A percentile compares a stretch with the other conserved stretches of the same genome.
Conservation (phyloP, 2,797 vertebrate species). For the Enteromius afrohamiltoni region DNA sequence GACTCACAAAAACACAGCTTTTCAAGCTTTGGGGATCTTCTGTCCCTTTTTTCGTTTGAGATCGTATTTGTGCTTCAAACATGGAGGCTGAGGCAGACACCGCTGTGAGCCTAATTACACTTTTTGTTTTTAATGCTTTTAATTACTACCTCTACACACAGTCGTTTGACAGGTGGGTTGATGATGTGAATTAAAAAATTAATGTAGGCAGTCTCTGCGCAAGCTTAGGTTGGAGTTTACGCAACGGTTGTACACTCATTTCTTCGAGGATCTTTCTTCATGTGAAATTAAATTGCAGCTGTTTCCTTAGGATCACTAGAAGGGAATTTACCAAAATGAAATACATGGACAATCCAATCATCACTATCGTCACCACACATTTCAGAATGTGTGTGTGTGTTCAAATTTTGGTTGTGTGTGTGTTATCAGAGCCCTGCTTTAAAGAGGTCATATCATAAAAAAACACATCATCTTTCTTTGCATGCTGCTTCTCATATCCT, state of each 20-base stretch:
- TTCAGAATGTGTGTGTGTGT: not conserved
- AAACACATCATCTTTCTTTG: not conserved
- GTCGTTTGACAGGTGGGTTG: constrained; percentile 35
- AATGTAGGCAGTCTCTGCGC: not conserved
- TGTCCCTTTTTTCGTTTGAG: constrained; percentile 58
- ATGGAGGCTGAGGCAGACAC: constrained; percentile 50
- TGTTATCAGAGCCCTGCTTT: not conserved
- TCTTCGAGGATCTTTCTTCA: not conserved
- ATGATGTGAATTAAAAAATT: constrained; percentile 44
- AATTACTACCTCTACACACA: constrained; percentile 38
- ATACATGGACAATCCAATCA: not conserved
- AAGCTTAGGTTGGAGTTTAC: constrained; percentile 15
- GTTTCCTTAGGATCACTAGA: not conserved
- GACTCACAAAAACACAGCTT: constrained; percentile 60
- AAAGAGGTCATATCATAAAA: not conserved
- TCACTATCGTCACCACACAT: not conserved
- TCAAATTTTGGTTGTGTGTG: not conserved
- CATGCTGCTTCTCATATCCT: not conserved
- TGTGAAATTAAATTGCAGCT: not conserved
- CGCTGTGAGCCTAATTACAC: constrained; percentile 48
- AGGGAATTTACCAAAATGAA: not conserved
- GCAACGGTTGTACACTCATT: constrained; percentile 2
- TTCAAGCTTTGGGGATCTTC: constrained; percentile 51
- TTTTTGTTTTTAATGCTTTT: constrained; percentile 47
- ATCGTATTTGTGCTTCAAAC: constrained; percentile 54